phyloP scores from a whole-genome alignment of 2,888 invertebrate species.

The Cantharis lateralis region DNA sequence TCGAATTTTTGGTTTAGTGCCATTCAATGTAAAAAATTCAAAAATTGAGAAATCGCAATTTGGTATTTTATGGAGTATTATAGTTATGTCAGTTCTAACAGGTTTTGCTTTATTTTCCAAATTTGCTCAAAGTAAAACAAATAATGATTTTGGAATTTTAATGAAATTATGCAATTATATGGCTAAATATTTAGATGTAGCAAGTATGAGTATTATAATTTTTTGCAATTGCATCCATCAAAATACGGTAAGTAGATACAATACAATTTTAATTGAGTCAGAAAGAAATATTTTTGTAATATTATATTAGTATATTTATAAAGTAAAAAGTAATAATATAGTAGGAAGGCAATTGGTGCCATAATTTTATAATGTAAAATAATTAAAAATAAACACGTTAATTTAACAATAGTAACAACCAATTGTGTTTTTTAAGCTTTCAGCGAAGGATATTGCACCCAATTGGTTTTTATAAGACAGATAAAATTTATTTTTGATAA shows the following conservation, averaged over 20 bases:
- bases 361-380: too few relatives aligned
- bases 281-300: neutral
- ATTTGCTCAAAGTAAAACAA: neutral
- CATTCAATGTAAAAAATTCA: neutral
- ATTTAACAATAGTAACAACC: too few relatives aligned
- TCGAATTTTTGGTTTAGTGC: conserved; percentile 1
- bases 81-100: neutral
- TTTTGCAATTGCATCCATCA: neutral
- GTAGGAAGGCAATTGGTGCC: too few relatives aligned
- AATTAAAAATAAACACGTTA: too few relatives aligned
- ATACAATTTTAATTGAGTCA: neutral
- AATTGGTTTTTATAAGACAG: too few relatives aligned
- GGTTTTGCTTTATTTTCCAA: neutral
- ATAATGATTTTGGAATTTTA: neutral
- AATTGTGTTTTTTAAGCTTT: too few relatives aligned
- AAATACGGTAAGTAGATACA: conserved; percentile 6
- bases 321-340: too few relatives aligned
- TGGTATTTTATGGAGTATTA: neutral
- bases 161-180: conserved; percentile 3
- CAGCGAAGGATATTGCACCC: too few relatives aligned
- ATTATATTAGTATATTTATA: neutral
- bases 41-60: neutral
- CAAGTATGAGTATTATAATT: neutral
- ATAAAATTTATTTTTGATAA: too few relatives aligned
- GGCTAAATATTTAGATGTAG: neutral